phyloP scores from a whole-genome alignment of 2,113 vertebrate genomes.

The Butorides virescens region DNA sequence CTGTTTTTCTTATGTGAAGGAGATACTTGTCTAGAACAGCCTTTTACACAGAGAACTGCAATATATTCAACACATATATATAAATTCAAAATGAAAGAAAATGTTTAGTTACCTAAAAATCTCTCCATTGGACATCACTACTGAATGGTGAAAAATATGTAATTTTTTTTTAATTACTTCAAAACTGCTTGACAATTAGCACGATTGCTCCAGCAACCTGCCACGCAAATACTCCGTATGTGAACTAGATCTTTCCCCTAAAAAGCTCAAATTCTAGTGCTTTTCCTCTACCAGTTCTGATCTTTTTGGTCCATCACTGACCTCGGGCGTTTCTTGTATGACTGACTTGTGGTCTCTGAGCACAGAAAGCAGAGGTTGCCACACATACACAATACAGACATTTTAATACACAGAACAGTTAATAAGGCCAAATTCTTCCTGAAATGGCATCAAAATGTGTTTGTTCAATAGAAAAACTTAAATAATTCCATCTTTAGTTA shows the following conservation, averaged over 20 bases:
- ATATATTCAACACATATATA: background rate
- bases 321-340: no score
- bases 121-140: background rate
- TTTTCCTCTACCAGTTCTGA: background rate
- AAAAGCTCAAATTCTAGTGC: background rate
- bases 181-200: background rate
- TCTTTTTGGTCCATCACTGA: background rate
- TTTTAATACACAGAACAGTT: background rate
- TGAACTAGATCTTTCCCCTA: background rate
- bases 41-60: background rate
- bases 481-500: background rate
- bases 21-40: background rate
- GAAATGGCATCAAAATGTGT: background rate
- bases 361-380: background rate
- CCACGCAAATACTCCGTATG: background rate
- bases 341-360: background rate
- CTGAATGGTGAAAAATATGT: background rate
- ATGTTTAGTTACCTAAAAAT: background rate
- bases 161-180: background rate
- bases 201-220: background rate
- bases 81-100: background rate
- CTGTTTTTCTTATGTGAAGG: background rate
- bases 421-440: background rate
- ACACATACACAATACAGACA: background rate
- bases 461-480: background rate